A percentile compares a stretch with the other conserved stretches of the same genome.
These are phyloP conservation scores for Frankliniella intonsa DNA, from an alignment of 2,888 invertebrate species.

Conservation along the genomic window DNA sequence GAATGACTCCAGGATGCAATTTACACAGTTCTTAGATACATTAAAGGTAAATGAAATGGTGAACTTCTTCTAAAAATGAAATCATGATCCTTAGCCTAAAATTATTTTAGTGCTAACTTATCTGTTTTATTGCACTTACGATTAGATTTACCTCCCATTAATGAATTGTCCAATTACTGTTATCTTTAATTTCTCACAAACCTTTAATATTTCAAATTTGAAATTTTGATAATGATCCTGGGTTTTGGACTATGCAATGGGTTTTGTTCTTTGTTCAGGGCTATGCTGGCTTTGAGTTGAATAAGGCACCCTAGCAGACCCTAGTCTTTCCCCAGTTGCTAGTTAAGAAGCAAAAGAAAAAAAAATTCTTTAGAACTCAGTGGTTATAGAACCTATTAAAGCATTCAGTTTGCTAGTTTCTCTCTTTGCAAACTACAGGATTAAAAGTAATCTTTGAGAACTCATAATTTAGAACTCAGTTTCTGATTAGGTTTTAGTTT, in stretches of 20 bases:
- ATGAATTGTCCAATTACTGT: neutral
- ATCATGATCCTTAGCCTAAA: neutral
- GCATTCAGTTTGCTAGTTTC: too few species aligned
- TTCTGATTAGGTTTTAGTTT: slow-evolving; percentile 41
- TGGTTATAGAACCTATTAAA: too few species aligned
- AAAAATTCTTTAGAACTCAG: neutral
- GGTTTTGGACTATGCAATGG: neutral
- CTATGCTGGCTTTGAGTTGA: neutral
- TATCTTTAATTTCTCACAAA: neutral
- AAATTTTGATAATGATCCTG: neutral
- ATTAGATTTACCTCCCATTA: neutral
- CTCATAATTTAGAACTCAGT: slow-evolving; percentile 52
- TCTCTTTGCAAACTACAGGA: too few species aligned
- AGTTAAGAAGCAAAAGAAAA: neutral
- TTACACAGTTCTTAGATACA: neutral
- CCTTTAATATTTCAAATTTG: neutral
- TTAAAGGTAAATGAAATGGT: neutral
- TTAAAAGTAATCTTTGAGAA: too few species aligned
- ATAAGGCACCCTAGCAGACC: neutral
- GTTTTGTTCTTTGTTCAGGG: neutral
- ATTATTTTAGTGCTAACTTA: neutral
- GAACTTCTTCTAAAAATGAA: neutral
- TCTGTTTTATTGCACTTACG: neutral
- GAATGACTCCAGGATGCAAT: neutral
- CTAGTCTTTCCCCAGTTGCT: neutral